These are phyloP conservation scores for Dreissena rostriformis DNA, from an alignment of 1,140 invertebrate species.

Conservation along the genomic window DNA sequence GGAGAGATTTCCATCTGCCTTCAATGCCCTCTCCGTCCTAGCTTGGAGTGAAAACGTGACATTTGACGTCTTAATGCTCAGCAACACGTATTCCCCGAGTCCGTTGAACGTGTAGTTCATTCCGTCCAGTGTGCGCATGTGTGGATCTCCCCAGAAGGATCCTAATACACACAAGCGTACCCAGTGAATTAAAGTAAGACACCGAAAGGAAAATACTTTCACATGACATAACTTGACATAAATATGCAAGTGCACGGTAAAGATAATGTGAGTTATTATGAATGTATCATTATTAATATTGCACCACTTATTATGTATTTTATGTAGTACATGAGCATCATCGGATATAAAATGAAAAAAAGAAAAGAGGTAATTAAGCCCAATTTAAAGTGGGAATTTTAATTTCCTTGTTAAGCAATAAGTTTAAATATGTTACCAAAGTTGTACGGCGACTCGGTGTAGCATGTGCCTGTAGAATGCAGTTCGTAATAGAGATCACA, in stretches of 20 bases:
- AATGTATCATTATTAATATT: too few species aligned
- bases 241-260: too few species aligned
- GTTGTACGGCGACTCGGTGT: conserved; percentile 11
- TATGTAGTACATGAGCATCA: too few species aligned
- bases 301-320: too few species aligned
- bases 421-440: conserved; percentile 2
- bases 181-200: too few species aligned
- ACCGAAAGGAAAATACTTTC: too few species aligned
- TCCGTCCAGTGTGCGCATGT: conserved; percentile 95
- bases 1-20: conserved; percentile 21
- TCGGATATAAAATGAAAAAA: too few species aligned
- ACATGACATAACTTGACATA: too few species aligned
- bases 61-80: conserved; percentile 1
- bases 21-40: conserved; percentile 17
- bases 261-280: too few species aligned
- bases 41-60: conserved; percentile 21
- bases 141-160: conserved; percentile 89
- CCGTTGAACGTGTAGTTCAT: conserved; percentile 96
- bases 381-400: too few species aligned
- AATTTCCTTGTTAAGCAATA: not conserved
- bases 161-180: conserved; percentile 17
- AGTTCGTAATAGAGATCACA: conserved; percentile 15
- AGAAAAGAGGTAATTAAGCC: too few species aligned
- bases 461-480: conserved; percentile 14
- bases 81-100: conserved; percentile 95